Base-by-base conservation (phyloP, 1,140 invertebrate genomes). In the Hycleus cichorii region DNA sequence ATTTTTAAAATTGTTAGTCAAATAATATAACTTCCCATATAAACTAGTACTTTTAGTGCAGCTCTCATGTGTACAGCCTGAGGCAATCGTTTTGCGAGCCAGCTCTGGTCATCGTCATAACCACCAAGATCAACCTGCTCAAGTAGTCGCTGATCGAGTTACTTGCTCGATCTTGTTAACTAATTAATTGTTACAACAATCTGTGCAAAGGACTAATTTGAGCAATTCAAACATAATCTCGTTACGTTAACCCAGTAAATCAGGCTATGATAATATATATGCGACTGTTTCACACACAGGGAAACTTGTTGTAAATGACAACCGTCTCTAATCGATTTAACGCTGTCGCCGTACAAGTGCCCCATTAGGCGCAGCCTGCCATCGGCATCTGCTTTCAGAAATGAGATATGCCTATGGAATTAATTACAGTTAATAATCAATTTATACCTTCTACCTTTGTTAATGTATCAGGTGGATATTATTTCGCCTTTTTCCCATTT, bases 261-360 rank as follows among this genome's bases (percentile, higher is more conserved):
- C 61, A 63, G 54, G 40, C 9, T 48, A 54, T 49, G 57, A 60
- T 60, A 60, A 63, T 63, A 63, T 63, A 63, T 63, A 54, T 63
- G 61, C 46, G 61, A 63, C 61, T 63, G 61, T 63, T 63, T 60
- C 61, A 56, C 61, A 52, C 58, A 63, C 61, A 53, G 53, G 52
- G 43, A 47, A 40, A 50, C 53, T 49, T 60, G 58, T 63, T 65
- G 64, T 65, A 63, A 65, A 63, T 65, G 64, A 65, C 64, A 65
- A 65, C 58, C 64, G 59, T 60, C 45, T 51, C 59, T 60, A 65
- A 65, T 65, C 61, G 64, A 65, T 65, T 63, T 63, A 60, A 59
- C 58, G 57, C 58, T 58, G 60, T 58, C 60, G 60, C 47, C 42
- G 40, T 58, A 59, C 61, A 57, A 65, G 63, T 59, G 60, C 57